A percentile compares a stretch with the other conserved stretches of the same genome.
Evolutionary conservation across 2,113 vertebrate species (phyloP).

Genomic region (Lucifuga dentata): DNA sequence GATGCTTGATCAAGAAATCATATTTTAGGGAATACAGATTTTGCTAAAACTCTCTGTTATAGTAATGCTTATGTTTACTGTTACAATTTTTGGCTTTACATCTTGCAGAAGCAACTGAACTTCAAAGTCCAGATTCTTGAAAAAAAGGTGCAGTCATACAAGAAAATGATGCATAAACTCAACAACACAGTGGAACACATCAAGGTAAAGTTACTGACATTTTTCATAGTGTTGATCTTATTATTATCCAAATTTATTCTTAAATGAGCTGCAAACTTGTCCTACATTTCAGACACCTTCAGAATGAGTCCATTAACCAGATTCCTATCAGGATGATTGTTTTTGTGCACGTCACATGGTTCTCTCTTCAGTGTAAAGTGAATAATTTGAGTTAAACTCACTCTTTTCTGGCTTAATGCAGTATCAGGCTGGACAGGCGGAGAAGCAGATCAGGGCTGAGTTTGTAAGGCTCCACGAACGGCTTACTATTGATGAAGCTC

Average conservation of each 20-base stretch:
- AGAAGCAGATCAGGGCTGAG: conserved; percentile 74
- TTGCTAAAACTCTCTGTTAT: not conserved
- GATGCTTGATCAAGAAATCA: too few relatives aligned
- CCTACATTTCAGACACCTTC: too few relatives aligned
- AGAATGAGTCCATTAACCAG: too few relatives aligned
- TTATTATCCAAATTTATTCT: too few relatives aligned
- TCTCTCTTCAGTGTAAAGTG: too few relatives aligned
- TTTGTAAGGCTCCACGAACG: conserved; percentile 71
- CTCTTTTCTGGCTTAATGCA: conserved; percentile 11
- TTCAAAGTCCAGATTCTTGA: conserved; percentile 76
- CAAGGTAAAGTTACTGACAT: conserved; percentile 67
- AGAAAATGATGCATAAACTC: conserved; percentile 62
- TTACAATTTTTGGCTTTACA: not conserved
- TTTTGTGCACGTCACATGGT: too few relatives aligned
- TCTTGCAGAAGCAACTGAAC: conserved; percentile 68
- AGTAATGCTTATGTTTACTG: not conserved
- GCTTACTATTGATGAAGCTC: conserved; percentile 63
- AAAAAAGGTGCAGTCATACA: conserved; percentile 70
- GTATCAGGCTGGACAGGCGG: conserved; percentile 74
- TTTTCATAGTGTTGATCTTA: not conserved
- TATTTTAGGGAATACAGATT: not conserved
- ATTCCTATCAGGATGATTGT: too few relatives aligned
- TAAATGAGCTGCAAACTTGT: too few relatives aligned
- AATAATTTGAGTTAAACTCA: too few relatives aligned
- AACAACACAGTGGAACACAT: conserved; percentile 59